Evolutionary conservation across 2,113 vertebrate genomes (phyloP).

Genomic region (Phycodurus eques): DNA sequence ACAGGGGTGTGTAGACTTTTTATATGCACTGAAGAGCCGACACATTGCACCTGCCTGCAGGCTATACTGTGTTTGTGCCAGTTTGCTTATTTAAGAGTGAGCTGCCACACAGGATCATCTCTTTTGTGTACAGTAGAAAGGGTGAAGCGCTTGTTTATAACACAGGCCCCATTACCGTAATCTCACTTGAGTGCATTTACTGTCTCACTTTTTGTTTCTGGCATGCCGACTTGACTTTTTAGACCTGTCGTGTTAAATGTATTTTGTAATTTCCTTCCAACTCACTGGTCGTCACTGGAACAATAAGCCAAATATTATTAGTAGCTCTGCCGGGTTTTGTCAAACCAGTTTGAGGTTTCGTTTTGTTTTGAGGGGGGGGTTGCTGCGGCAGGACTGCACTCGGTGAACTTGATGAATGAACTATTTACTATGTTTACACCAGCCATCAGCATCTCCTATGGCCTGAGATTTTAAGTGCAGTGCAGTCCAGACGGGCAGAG

Average conservation of each 20-base stretch:
- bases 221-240: not conserved
- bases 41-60: no score
- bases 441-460: conserved; percentile 34
- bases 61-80: no score
- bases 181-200: conserved; percentile 6
- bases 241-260: not conserved
- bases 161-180: not conserved
- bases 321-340: not conserved
- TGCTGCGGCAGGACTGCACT: conserved; percentile 33
- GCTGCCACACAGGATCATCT: not conserved
- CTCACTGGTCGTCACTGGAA: not conserved
- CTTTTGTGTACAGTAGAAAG: conserved; percentile 1
- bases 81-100: not conserved
- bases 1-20: not conserved
- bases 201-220: not conserved
- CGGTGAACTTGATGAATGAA: conserved; percentile 46
- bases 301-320: not conserved
- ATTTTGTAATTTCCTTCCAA: not conserved
- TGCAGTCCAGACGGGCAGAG: conserved; percentile 24
- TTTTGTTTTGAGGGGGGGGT: not conserved
- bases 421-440: conserved; percentile 75
- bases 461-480: conserved; percentile 69
- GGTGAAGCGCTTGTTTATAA: not conserved
- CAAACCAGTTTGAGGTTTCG: not conserved
- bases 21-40: not conserved